phyloP scores from a whole-genome alignment of 2,797 vertebrate species.

The Lepilemur septentrionalis region DNA sequence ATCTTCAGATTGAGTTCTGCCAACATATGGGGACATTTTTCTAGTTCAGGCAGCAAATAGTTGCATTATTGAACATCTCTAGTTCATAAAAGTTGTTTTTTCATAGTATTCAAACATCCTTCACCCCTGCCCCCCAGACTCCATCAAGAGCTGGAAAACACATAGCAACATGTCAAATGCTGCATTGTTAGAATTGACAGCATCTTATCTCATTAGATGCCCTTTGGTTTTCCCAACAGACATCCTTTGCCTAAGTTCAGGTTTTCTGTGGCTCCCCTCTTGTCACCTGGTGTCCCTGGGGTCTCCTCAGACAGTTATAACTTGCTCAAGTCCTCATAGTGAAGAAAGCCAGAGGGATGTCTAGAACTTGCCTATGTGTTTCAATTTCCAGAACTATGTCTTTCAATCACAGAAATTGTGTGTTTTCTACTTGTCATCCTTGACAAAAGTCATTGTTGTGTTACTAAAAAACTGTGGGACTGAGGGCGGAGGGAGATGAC shows the following conservation, averaged over 20 bases:
- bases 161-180: rapidly evolving
- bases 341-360: background rate
- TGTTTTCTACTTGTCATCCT: background rate
- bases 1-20: background rate
- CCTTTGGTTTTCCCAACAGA: background rate
- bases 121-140: background rate
- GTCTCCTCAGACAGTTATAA: background rate
- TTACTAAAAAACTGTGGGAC: background rate
- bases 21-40: background rate
- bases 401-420: background rate
- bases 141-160: background rate
- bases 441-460: background rate
- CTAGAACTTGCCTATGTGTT: background rate
- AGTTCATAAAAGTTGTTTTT: background rate
- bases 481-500: background rate
- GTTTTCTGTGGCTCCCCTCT: background rate
- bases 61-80: background rate
- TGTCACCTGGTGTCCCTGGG: background rate
- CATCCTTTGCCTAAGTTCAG: rapidly evolving
- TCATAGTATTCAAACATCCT: background rate
- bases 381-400: background rate
- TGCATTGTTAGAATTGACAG: background rate
- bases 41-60: too few species aligned
- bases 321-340: background rate
- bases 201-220: background rate